Base-by-base conservation (phyloP, 2,888 invertebrate genomes). In the Cremastinae sp. region DNA sequence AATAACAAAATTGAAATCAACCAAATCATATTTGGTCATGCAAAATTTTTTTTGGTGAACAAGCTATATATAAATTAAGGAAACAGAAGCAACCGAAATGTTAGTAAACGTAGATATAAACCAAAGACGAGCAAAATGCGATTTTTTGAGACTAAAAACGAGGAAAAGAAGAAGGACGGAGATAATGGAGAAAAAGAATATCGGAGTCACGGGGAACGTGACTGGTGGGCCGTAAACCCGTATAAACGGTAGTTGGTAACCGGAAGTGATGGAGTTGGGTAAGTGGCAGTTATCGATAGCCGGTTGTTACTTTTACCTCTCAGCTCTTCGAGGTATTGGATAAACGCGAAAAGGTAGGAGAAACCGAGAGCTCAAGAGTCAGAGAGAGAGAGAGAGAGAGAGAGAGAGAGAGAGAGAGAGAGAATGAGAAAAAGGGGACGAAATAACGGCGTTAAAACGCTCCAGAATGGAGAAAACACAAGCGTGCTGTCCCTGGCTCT, bases 241-340 rank as follows among this genome's bases (percentile, higher is more conserved):
- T 81, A 79, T 84, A 84, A 87, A 85, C 84, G 84, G 85, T 84
- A 83, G 84, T 82, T 84, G 80, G 83, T 80, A 84, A 86, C 83
- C 87, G 87, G 88, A 88, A 88, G 87, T 85, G 85, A 86, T 83
- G 87, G 82, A 83, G 83, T 79, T 80, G 75, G 83, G 73, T 85
- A 85, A 88, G 84, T 86, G 84, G 85, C 80, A 80, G 85, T 84
- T 84, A 87, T 85, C 85, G 85, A 86, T 86, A 84, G 84, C 82
- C 83, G 80, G 81, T 82, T 81, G 86, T 87, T 86, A 85, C 79
- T 75, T 76, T 59, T 58, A 66, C 68, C 69, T 77, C 78, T 79
- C 77, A 79, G 80, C 72, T 78, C 78, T 80, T 66, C 73, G 79
- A 79, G 79, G 69, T 72, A 76, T 76, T 68, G 64, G 74, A 8